Conservation (phyloP, 1,140 invertebrate species). For the Heliothis subflexa region DNA sequence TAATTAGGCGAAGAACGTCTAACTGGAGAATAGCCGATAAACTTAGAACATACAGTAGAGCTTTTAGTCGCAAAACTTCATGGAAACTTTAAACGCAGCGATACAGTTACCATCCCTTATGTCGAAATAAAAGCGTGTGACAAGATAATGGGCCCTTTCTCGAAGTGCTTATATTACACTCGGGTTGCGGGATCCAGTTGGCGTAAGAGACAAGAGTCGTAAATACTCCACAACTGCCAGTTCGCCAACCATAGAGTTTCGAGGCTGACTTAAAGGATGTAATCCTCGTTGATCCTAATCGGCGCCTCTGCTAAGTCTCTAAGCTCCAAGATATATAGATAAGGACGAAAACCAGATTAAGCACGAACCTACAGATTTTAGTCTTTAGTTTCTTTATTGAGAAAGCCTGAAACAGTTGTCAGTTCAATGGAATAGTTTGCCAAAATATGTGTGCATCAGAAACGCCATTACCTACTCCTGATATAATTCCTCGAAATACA, state of each 20-base stretch:
- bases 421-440: not conserved
- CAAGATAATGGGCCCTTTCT: conserved; percentile 32
- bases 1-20: too few species aligned
- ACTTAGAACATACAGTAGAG: not conserved
- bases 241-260: not conserved
- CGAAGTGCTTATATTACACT: conserved; percentile 30
- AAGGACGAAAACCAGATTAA: conserved; percentile 28
- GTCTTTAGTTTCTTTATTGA: not conserved
- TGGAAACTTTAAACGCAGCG: too few species aligned
- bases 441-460: too few species aligned
- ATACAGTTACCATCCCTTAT: conserved; percentile 1
- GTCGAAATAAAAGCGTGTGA: conserved; percentile 30
- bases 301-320: conserved; percentile 18
- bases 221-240: conserved; percentile 17
- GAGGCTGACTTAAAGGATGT: conserved; percentile 1
- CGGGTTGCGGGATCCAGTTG: conserved; percentile 13
- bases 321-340: conserved; percentile 15
- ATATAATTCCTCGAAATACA: too few species aligned
- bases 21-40: too few species aligned
- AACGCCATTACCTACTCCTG: too few species aligned
- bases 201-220: not conserved
- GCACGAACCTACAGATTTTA: conserved; percentile 8
- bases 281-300: conserved; percentile 34
- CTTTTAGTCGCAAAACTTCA: not conserved
- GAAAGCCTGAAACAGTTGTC: not conserved